Conservation (phyloP, 2,113 vertebrate species). For the Clarias magur region DNA sequence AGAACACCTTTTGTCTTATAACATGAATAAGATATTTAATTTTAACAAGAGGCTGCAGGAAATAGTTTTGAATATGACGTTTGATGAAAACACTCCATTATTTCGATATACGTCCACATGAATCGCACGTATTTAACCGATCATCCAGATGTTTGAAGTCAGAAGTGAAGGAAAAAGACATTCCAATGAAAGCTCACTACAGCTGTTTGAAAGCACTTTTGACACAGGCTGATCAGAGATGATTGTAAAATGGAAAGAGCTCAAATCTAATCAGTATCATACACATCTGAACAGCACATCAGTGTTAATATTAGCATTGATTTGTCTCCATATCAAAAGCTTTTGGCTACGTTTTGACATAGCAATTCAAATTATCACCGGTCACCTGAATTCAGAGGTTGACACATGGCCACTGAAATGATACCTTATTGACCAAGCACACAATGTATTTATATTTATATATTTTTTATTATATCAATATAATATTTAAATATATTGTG, state of each 20-base stretch:
- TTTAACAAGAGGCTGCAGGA: background rate
- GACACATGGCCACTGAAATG: background rate
- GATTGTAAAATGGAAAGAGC: conserved; percentile 16
- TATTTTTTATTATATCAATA: too few species aligned
- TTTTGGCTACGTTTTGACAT: conserved; percentile 17
- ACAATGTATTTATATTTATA: background rate
- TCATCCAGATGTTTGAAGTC: conserved; percentile 46
- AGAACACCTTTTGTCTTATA: conserved; percentile 10
- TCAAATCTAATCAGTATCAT: conserved; percentile 1
- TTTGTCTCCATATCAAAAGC: background rate
- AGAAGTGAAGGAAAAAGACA: conserved; percentile 11
- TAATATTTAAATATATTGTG: too few species aligned
- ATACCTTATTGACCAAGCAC: background rate
- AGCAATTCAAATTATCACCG: background rate
- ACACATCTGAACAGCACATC: background rate
- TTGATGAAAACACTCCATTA: conserved; percentile 20
- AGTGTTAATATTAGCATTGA: background rate
- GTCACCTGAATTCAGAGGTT: conserved; percentile 4
- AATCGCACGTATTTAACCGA: conserved; percentile 16
- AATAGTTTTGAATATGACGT: conserved; percentile 38
- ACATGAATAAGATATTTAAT: conserved; percentile 7
- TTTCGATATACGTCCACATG: conserved; percentile 26
- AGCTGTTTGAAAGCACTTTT: conserved; percentile 30
- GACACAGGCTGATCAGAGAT: conserved; percentile 11
- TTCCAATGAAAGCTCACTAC: conserved; percentile 14